Conservation (phyloP, 2,888 invertebrate species). For the Aleiodes testaceus region DNA sequence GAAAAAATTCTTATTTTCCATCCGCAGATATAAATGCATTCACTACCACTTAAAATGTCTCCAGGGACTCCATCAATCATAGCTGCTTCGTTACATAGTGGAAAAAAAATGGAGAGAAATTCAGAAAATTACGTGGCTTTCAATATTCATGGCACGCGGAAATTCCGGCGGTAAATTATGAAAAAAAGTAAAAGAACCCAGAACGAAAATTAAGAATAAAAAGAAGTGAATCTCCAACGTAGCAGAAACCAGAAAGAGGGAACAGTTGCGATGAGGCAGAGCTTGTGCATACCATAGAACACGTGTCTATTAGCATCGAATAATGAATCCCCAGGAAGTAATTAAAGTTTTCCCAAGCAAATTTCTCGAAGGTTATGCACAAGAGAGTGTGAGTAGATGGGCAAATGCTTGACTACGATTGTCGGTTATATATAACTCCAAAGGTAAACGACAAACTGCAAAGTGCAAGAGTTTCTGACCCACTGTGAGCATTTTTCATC, state of each 20-base stretch:
- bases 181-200: slow-evolving; percentile 18
- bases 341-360: slow-evolving; percentile 67
- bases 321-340: slow-evolving; percentile 69
- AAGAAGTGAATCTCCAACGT: slow-evolving; percentile 41
- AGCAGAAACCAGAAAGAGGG: slow-evolving; percentile 30
- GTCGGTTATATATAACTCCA: slow-evolving; percentile 2
- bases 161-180: slow-evolving; percentile 57
- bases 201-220: slow-evolving; percentile 5
- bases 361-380: slow-evolving; percentile 53
- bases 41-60: slow-evolving; percentile 4
- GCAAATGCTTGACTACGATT: slow-evolving; percentile 21
- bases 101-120: slow-evolving; percentile 32
- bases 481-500: slow-evolving; percentile 58
- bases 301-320: slow-evolving; percentile 69
- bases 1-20: no score
- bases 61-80: slow-evolving; percentile 15
- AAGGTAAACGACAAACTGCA: slow-evolving; percentile 17
- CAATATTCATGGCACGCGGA: slow-evolving; percentile 63
- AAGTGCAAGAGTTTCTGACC: slow-evolving; percentile 20
- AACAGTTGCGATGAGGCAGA: slow-evolving; percentile 39
- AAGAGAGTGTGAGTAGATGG: no score
- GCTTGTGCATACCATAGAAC: slow-evolving; percentile 50
- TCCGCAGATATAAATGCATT: not conserved
- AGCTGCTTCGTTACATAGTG: not conserved
- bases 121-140: slow-evolving; percentile 56